Evolutionary conservation across 2,113 vertebrate genomes (phyloP).

Genomic region (Spea multiplicata): DNA sequence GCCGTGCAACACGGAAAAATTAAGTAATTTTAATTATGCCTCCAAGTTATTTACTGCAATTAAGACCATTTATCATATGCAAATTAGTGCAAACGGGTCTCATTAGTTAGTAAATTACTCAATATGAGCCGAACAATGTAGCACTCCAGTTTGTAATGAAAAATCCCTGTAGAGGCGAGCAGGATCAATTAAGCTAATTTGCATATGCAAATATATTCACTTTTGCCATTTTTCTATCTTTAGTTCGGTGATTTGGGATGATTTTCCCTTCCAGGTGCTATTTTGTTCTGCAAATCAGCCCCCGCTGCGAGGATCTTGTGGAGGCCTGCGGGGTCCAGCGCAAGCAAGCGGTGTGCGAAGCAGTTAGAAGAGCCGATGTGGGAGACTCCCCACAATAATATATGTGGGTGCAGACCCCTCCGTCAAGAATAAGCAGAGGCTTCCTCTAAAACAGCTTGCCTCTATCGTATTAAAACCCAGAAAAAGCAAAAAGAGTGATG

Average conservation of each 20-base stretch:
- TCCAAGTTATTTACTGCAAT: constrained; percentile 88
- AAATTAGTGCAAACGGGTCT: constrained; percentile 88
- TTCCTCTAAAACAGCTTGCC: too few relatives aligned
- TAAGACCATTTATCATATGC: constrained; percentile 88
- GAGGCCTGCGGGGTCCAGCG: constrained; percentile 30
- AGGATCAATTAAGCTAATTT: constrained; percentile 86
- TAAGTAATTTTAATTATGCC: constrained; percentile 88
- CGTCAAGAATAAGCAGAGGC: neutral
- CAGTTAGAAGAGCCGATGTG: constrained; percentile 5
- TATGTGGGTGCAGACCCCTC: neutral
- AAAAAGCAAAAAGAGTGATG: too few relatives aligned
- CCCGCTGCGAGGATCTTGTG: constrained; percentile 36
- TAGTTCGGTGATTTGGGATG: constrained; percentile 75
- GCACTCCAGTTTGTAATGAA: constrained; percentile 88
- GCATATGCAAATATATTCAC: constrained; percentile 83
- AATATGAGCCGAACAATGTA: constrained; percentile 88
- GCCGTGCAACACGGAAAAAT: constrained; percentile 84
- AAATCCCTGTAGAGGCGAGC: constrained; percentile 87
- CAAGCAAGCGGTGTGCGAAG: constrained; percentile 19
- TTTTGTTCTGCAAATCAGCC: constrained; percentile 47
- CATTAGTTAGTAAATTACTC: constrained; percentile 88
- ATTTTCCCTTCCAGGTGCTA: constrained; percentile 57
- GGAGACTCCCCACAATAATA: constrained; percentile 12
- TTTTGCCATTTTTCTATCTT: constrained; percentile 80
- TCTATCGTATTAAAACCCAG: too few relatives aligned